A percentile compares a stretch with the other conserved stretches of the same genome.
Evolutionary conservation across 2,113 vertebrate genomes (phyloP).

Genomic region (Rostratula benghalensis): DNA sequence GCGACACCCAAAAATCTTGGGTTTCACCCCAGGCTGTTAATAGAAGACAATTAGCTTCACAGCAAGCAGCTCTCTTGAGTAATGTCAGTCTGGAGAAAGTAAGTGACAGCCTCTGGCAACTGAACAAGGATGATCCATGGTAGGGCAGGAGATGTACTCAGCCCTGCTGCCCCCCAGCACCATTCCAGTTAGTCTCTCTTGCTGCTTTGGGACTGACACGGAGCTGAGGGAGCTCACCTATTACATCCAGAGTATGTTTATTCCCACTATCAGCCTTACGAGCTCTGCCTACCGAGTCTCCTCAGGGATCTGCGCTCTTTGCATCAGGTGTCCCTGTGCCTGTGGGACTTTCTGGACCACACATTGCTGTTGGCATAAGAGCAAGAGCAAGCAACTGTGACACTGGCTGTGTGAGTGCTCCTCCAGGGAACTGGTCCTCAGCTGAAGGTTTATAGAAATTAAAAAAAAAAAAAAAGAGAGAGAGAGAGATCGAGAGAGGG

Average conservation of each 20-base stretch:
- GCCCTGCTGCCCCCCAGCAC: background rate
- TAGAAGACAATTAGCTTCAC: background rate
- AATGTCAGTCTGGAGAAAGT: background rate
- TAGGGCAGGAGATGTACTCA: background rate
- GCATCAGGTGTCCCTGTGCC: accelerated
- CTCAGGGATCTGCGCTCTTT: accelerated
- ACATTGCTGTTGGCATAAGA: accelerated
- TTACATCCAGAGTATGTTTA: background rate
- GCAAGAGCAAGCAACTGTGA: background rate
- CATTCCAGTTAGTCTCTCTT: too few relatives aligned
- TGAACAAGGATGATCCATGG: too few relatives aligned
- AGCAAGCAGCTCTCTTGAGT: accelerated
- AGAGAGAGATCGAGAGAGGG: too few relatives aligned
- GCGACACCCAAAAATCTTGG: background rate
- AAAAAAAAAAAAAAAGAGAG: too few relatives aligned
- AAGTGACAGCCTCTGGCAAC: background rate
- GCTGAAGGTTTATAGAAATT: background rate
- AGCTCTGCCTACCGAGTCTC: background rate
- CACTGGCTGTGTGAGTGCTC: background rate
- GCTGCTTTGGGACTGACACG: background rate
- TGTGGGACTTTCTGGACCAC: accelerated
- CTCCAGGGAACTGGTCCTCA: background rate
- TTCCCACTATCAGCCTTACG: background rate
- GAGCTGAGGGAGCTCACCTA: background rate
- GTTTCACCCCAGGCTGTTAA: background rate